Conservation (phyloP, 2,888 invertebrate species). For the Vandiemenella viatica region DNA sequence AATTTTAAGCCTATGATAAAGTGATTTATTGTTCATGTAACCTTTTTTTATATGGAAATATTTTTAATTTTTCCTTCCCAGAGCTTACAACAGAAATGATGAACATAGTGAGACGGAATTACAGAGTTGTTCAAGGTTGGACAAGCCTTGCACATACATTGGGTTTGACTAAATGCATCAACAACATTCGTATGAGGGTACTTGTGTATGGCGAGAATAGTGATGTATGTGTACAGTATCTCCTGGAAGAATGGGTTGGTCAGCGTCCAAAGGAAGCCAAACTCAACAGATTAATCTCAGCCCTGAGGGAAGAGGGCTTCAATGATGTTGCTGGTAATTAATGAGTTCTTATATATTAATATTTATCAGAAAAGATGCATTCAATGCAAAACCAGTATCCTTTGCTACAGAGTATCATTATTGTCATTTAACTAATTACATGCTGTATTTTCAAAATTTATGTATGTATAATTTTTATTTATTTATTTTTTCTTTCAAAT, state of each 20-base stretch:
- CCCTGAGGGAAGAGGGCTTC: conserved; percentile 6
- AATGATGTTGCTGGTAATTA: conserved; percentile 14
- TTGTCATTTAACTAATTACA: too few species aligned
- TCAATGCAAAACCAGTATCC: too few species aligned
- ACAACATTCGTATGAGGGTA: conserved; percentile 5
- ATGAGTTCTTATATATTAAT: too few species aligned
- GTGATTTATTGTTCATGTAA: too few species aligned
- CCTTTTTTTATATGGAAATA: too few species aligned
- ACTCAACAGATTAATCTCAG: conserved; percentile 6
- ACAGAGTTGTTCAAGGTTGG: conserved; percentile 7
- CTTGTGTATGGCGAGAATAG: conserved; percentile 6
- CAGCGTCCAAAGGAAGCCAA: conserved; percentile 5
- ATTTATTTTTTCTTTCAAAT: too few species aligned
- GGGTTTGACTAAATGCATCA: conserved; percentile 4
- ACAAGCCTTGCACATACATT: conserved; percentile 9
- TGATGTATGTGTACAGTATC: conserved; percentile 9
- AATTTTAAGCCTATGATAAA: too few species aligned
- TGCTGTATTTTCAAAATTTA: too few species aligned
- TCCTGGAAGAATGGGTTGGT: conserved; percentile 12
- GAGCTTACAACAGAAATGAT: conserved; percentile 10
- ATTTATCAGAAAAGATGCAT: too few species aligned
- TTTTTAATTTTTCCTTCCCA: not conserved
- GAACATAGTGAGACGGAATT: conserved; percentile 8
- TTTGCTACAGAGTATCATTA: too few species aligned
- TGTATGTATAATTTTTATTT: too few species aligned